phyloP scores from a whole-genome alignment of 2,113 vertebrate genomes.

The Alligator sinensis region DNA sequence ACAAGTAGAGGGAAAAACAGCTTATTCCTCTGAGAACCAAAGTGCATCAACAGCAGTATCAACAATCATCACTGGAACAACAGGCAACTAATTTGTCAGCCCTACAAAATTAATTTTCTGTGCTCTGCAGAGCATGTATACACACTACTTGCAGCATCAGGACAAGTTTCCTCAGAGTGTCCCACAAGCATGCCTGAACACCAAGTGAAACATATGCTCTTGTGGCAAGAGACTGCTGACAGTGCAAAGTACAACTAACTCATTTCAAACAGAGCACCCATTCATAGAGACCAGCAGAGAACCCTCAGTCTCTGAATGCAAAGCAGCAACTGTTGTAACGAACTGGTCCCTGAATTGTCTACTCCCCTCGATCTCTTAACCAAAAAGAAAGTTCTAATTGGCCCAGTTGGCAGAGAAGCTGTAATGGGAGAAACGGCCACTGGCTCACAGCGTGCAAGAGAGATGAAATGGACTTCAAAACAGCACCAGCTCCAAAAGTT shows the following conservation, averaged over 20 bases:
- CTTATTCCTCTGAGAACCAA: neutral
- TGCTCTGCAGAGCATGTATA: neutral
- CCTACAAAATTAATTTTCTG: neutral
- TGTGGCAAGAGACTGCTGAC: neutral
- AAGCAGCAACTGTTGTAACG: neutral
- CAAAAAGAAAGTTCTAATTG: neutral
- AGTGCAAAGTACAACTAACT: neutral
- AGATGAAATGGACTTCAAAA: neutral
- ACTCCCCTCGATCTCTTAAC: neutral
- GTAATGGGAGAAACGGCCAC: neutral
- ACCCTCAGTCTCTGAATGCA: neutral
- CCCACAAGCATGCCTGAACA: neutral
- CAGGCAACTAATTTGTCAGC: neutral
- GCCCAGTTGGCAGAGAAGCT: neutral
- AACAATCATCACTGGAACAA: neutral
- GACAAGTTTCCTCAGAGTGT: neutral
- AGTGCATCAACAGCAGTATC: neutral
- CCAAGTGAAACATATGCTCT: neutral
- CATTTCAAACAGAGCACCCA: neutral
- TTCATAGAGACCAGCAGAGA: neutral
- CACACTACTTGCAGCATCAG: neutral
- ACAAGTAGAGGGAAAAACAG: neutral
- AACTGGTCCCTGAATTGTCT: neutral
- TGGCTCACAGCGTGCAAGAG: neutral
- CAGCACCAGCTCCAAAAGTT: neutral